Evolutionary conservation across 2,113 vertebrate genomes (phyloP).

Genomic region (Notarius lentiginosus): DNA sequence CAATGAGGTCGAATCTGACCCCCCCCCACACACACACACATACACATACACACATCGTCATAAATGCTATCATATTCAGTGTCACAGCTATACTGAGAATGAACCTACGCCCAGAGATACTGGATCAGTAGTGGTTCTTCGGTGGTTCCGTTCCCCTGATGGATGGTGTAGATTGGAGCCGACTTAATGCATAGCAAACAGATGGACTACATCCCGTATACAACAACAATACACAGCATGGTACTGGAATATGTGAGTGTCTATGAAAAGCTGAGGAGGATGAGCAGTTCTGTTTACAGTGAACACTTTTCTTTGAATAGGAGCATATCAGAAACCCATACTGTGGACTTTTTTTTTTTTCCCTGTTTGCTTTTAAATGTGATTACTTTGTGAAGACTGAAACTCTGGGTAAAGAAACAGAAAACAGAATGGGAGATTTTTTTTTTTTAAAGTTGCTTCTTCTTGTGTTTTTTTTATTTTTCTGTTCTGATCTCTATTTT

Average conservation of each 20-base stretch:
- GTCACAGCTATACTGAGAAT: not conserved
- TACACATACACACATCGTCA: not conserved
- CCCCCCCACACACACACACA: not conserved
- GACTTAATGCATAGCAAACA: not conserved
- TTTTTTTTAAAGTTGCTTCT: not conserved
- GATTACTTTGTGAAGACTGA: constrained; percentile 40
- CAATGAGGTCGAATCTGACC: not conserved
- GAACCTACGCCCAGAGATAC: not conserved
- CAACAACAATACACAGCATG: not conserved
- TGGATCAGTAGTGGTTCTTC: not conserved
- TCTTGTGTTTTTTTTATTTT: not conserved
- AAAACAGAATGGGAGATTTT: constrained; percentile 1
- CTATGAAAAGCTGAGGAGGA: constrained; percentile 32
- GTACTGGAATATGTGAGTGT: constrained; percentile 37
- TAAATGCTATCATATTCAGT: not conserved
- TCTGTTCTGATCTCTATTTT: constrained; percentile 37
- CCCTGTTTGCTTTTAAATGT: constrained; percentile 19
- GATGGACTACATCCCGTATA: not conserved
- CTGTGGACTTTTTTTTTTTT: constrained; percentile 30
- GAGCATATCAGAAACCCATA: constrained; percentile 29
- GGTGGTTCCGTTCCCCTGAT: not conserved
- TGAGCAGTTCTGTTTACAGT: constrained; percentile 52
- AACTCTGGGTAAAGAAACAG: constrained; percentile 23
- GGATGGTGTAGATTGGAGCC: not conserved
- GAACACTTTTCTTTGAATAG: not conserved